Conservation (phyloP, 2,888 invertebrate species). For the Hedya salicella region DNA sequence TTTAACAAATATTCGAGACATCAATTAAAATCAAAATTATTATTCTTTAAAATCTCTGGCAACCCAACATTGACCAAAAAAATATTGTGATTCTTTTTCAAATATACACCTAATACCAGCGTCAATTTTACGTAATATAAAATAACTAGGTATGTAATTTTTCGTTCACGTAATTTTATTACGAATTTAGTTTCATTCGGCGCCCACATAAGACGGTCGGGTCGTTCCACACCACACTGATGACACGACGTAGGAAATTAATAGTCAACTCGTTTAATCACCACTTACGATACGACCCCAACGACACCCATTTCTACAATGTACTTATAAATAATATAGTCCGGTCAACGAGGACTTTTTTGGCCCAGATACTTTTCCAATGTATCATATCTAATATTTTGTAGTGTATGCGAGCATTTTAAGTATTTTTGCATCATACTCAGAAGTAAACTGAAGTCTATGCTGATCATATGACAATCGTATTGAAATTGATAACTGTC, state of each 20-base stretch:
- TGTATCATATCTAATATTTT: not conserved
- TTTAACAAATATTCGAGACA: too few relatives aligned
- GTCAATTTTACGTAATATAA: not conserved
- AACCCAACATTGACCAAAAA: too few relatives aligned
- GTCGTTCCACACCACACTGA: slow-evolving; percentile 23
- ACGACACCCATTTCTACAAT: slow-evolving; percentile 56
- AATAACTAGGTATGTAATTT: not conserved
- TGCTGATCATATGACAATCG: not conserved
- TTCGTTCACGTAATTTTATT: not conserved
- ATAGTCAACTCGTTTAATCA: slow-evolving; percentile 45
- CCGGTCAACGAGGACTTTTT: not conserved
- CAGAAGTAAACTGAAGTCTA: too few relatives aligned
- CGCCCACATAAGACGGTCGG: not conserved
- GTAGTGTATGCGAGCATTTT: too few relatives aligned
- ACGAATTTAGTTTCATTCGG: not conserved
- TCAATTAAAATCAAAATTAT: too few relatives aligned
- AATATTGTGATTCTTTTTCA: too few relatives aligned
- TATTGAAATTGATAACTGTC: not conserved
- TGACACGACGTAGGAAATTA: slow-evolving; percentile 39
- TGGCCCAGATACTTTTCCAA: not conserved
- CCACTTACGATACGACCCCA: slow-evolving; percentile 53
- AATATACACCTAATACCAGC: too few relatives aligned
- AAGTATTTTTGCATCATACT: too few relatives aligned
- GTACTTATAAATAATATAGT: slow-evolving; percentile 32
- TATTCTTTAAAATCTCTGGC: too few relatives aligned